These are phyloP conservation scores for Lasioglossum figueresi DNA, from an alignment of 2,888 invertebrate species.

Conservation along the genomic window DNA sequence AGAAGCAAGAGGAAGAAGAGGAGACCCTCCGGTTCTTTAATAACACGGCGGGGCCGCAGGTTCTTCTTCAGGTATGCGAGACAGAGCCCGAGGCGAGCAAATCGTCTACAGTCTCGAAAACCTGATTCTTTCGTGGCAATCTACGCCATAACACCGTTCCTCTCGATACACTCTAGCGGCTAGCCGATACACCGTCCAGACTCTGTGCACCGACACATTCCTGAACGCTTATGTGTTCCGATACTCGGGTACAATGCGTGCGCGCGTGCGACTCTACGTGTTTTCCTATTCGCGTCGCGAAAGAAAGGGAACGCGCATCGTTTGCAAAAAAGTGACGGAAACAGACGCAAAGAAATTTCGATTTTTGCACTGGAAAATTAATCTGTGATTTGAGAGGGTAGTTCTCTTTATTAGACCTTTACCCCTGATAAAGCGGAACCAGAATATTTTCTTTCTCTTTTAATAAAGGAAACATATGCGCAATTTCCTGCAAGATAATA, in stretches of 20 bases:
- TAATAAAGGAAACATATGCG: too few species aligned
- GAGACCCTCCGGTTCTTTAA: slow-evolving; percentile 75
- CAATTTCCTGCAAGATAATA: too few species aligned
- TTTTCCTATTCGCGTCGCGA: slow-evolving; percentile 20
- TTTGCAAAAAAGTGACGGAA: slow-evolving; percentile 4
- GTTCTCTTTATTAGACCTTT: too few species aligned
- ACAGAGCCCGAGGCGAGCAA: slow-evolving; percentile 56
- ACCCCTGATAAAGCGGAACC: too few species aligned
- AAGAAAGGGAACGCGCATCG: slow-evolving; percentile 9
- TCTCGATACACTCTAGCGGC: slow-evolving; percentile 55
- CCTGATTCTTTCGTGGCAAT: slow-evolving; percentile 50
- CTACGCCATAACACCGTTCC: slow-evolving; percentile 35
- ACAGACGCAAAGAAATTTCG: background rate
- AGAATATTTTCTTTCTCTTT: too few species aligned
- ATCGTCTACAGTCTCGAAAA: slow-evolving; percentile 61
- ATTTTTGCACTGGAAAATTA: too few species aligned
- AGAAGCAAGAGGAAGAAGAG: slow-evolving; percentile 55
- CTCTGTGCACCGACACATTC: slow-evolving; percentile 60
- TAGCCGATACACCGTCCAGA: slow-evolving; percentile 44
- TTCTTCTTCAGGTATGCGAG: slow-evolving; percentile 73
- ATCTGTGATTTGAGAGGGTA: too few species aligned
- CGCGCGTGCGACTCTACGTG: background rate
- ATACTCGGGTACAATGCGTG: slow-evolving; percentile 29
- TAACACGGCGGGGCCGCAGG: slow-evolving; percentile 74
- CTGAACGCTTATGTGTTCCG: slow-evolving; percentile 38